phyloP scores from a whole-genome alignment of 2,888 invertebrate genomes.

The Drosophila mettleri region DNA sequence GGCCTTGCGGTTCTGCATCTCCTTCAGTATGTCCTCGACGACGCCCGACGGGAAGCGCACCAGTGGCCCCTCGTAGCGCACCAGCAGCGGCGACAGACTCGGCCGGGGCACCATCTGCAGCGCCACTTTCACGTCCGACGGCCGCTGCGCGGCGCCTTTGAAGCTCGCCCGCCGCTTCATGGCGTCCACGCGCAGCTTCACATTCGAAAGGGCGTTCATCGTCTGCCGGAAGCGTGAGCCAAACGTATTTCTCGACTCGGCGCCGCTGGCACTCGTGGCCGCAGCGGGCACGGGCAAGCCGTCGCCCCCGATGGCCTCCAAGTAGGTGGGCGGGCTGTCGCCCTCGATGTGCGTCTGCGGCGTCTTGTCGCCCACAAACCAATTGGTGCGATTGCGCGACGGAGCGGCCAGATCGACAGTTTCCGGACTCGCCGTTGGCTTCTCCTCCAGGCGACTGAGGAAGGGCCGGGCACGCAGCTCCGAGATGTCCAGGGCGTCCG shows the following conservation, averaged over 20 bases:
- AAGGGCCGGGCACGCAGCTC: conserved; percentile 66
- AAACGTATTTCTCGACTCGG: conserved; percentile 43
- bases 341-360: conserved; percentile 67
- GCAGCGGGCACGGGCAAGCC: conserved; percentile 24
- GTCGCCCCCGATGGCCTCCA: conserved; percentile 81
- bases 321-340: conserved; percentile 83
- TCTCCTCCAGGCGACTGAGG: conserved; percentile 66
- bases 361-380: conserved; percentile 78
- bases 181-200: conserved; percentile 83
- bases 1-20: conserved; percentile 90
- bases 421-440: conserved; percentile 15
- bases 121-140: conserved; percentile 79
- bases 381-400: conserved; percentile 80
- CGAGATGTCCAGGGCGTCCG: conserved; percentile 3
- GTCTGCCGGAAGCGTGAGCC: conserved; percentile 78
- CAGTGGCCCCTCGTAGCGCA: conserved; percentile 84
- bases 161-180: conserved; percentile 83
- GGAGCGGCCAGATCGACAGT: conserved; percentile 71
- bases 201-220: conserved; percentile 82
- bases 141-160: conserved; percentile 60
- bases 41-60: conserved; percentile 86
- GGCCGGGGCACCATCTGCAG: conserved; percentile 84
- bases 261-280: background rate
- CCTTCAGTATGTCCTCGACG: conserved; percentile 90
- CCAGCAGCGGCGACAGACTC: conserved; percentile 80